phyloP scores from a whole-genome alignment of 2,113 vertebrate species.

The Orcinus orca region DNA sequence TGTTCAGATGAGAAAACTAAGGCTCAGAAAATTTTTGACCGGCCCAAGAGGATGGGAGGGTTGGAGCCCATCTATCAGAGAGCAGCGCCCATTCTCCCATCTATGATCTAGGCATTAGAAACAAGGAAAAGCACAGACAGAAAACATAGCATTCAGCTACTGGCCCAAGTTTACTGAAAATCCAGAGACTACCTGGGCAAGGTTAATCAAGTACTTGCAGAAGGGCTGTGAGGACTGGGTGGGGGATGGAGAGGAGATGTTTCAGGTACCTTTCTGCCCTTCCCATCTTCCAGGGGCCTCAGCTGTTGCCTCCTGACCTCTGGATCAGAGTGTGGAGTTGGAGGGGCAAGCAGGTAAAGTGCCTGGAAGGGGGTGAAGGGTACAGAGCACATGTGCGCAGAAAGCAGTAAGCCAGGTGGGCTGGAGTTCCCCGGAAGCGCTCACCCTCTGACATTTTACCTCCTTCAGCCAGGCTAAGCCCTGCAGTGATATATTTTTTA shows the following conservation, averaged over 20 bases:
- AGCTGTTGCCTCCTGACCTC: not conserved
- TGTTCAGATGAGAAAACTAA: not conserved
- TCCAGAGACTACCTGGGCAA: not conserved
- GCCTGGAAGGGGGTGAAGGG: not conserved
- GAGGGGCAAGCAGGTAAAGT: not conserved
- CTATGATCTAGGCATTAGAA: not conserved
- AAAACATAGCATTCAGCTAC: not conserved
- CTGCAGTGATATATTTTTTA: not conserved
- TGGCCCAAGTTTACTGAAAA: not conserved
- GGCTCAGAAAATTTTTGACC: not conserved
- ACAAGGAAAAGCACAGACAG: not conserved
- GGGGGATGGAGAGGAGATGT: not conserved
- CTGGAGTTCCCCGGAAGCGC: not conserved
- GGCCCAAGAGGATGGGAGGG: not conserved
- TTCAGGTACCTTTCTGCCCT: not conserved
- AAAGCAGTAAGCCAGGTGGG: not conserved
- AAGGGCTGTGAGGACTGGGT: not conserved
- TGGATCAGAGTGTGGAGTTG: not conserved
- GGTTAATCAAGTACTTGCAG: not conserved
- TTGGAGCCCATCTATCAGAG: not conserved
- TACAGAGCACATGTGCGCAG: not conserved
- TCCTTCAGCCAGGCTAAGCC: not conserved
- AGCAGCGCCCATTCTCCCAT: not conserved
- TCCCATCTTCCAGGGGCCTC: not conserved
- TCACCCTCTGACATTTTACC: not conserved